Percentiles rank a stretch among this genome's conserved stretches.
phyloP scores from a whole-genome alignment of 2,888 invertebrate genomes.

The Clusia tigrina region DNA sequence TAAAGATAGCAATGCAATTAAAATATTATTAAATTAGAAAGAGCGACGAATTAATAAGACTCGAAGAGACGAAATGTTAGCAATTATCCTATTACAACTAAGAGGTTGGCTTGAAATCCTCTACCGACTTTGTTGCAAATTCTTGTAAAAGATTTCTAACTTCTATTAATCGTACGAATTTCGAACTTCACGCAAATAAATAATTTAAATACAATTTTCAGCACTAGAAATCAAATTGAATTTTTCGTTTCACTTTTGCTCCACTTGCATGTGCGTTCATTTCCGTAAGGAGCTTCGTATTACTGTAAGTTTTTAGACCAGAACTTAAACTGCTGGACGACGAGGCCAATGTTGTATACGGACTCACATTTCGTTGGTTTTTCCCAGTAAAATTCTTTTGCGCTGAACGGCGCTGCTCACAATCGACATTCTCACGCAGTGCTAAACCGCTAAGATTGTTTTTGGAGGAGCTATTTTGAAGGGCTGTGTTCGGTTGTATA shows the following conservation, averaged over 20 bases:
- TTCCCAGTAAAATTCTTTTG: conserved; percentile 63
- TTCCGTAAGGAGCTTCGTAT: conserved; percentile 13
- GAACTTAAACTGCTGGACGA: neutral
- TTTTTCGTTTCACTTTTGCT: conserved; percentile 69
- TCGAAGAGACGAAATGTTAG: no score
- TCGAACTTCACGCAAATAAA: no score
- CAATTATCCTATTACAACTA: no score
- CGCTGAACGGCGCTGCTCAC: conserved; percentile 55
- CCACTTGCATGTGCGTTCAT: conserved; percentile 33
- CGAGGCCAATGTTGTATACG: conserved; percentile 44
- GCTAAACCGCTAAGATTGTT: conserved; percentile 58
- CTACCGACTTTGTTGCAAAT: no score
- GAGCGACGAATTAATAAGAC: no score
- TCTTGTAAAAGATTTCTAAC: no score
- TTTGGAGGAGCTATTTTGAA: conserved; percentile 62
- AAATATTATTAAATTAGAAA: no score
- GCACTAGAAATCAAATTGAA: conserved; percentile 68
- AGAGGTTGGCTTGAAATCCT: no score
- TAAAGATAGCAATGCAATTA: no score
- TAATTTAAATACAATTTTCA: conserved; percentile 24
- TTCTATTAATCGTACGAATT: no score
- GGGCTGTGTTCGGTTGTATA: conserved; percentile 47
- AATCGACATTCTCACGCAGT: conserved; percentile 60
- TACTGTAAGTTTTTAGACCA: neutral
- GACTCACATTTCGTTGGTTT: conserved; percentile 61